Evolutionary conservation across 2,797 vertebrate genomes (phyloP).

Genomic region (Rousettus madagascariensis): DNA sequence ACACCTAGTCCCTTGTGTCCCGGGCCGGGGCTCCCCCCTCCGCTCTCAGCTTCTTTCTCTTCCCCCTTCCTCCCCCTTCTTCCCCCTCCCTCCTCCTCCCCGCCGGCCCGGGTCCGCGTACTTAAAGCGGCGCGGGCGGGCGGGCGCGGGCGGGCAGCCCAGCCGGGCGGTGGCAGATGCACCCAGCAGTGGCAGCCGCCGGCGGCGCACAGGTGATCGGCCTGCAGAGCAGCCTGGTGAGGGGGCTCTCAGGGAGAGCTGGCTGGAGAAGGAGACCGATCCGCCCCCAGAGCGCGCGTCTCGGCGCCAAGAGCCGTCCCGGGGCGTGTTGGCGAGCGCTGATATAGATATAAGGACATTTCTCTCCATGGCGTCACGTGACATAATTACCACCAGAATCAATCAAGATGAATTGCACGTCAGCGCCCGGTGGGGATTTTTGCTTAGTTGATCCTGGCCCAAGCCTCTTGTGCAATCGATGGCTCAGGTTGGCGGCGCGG

Average conservation of each 20-base stretch:
- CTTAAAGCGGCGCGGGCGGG: conserved; percentile 77
- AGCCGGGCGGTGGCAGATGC: conserved; percentile 73
- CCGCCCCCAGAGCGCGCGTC: conserved; percentile 63
- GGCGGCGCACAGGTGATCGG: conserved; percentile 69
- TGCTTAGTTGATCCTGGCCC: conserved; percentile 95
- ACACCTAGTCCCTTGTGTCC: conserved; percentile 73
- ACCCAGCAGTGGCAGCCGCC: conserved; percentile 72
- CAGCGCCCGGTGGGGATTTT: conserved; percentile 97
- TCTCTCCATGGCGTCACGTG: conserved; percentile 99
- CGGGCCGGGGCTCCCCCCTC: conserved; percentile 55
- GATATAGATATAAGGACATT: conserved; percentile 99
- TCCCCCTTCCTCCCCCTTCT: conserved; percentile 69
- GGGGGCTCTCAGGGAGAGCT: conserved; percentile 32
- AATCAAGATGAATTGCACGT: conserved; percentile 99
- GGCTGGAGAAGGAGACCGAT: conserved; percentile 41
- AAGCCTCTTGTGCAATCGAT: conserved; percentile 95
- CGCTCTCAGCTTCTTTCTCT: conserved; percentile 58
- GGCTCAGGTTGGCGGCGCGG: conserved; percentile 96
- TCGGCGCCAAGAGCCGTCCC: conserved; percentile 81
- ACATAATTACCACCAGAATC: conserved; percentile 99
- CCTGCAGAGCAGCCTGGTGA: conserved; percentile 56
- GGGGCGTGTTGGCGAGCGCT: conserved; percentile 90
- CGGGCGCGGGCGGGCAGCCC: conserved; percentile 71
- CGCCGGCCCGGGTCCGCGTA: conserved; percentile 71
- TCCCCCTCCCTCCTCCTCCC: conserved; percentile 73